Evolutionary conservation across 2,113 vertebrate genomes (phyloP).

Genomic region (Corythaixoides concolor): DNA sequence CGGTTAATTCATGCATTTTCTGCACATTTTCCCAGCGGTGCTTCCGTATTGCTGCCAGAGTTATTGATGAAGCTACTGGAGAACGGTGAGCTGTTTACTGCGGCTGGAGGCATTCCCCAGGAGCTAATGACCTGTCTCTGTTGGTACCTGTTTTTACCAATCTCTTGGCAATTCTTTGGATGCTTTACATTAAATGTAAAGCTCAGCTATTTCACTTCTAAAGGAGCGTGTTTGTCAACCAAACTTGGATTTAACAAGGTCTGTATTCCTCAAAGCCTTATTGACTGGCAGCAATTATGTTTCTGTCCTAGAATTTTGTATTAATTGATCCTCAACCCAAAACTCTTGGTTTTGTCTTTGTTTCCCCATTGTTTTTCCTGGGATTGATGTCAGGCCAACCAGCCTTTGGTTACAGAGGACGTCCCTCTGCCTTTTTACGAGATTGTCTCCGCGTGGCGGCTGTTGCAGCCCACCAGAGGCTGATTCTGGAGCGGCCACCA

Average conservation of each 20-base stretch:
- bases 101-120: not conserved
- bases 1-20: not conserved
- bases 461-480: not conserved
- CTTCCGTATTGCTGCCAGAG: not conserved
- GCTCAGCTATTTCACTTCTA: not conserved
- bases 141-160: not conserved
- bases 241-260: not conserved
- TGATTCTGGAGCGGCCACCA: not conserved
- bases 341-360: too few species aligned
- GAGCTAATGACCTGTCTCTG: not conserved
- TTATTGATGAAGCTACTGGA: not conserved
- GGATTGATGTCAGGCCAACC: not conserved
- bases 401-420: not conserved
- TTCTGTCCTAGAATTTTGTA: not conserved
- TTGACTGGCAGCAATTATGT: not conserved
- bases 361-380: not conserved
- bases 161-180: not conserved
- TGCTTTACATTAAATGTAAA: not conserved
- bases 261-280: not conserved
- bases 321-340: not conserved
- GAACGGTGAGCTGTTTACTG: not conserved
- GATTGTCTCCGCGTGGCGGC: not conserved
- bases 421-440: not conserved
- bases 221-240: not conserved
- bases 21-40: not conserved